Evolutionary conservation across 1,140 invertebrate genomes (phyloP).

Genomic region (Diorhabda elongata): DNA sequence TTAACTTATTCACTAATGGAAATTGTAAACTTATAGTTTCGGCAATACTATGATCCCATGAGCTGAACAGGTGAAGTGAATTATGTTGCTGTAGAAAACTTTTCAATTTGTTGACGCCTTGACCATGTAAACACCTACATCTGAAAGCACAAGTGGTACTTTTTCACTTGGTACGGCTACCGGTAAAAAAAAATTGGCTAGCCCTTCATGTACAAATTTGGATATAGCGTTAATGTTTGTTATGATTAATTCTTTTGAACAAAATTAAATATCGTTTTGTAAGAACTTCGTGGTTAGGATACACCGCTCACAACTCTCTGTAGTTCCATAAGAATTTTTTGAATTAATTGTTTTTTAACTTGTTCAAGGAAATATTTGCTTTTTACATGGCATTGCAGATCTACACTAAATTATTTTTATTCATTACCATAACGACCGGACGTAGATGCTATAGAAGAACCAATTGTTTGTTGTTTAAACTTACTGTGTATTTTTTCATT

Average conservation of each 20-base stretch:
- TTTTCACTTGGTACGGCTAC: constrained; percentile 13
- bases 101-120: constrained; percentile 24
- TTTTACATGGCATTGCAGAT: constrained; percentile 10
- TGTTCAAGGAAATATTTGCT: constrained; percentile 8
- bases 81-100: constrained; percentile 26
- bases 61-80: constrained; percentile 25
- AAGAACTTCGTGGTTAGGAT: background rate
- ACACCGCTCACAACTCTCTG: constrained; percentile 8
- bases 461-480: background rate
- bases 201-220: constrained; percentile 13
- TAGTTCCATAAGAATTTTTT: constrained; percentile 9
- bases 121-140: constrained; percentile 24
- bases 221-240: constrained; percentile 10
- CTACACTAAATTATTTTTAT: background rate
- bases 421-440: constrained; percentile 2
- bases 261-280: constrained; percentile 14
- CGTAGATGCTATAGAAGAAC: constrained; percentile 4
- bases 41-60: constrained; percentile 23
- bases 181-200: constrained; percentile 10
- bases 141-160: constrained; percentile 22
- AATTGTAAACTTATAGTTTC: constrained; percentile 25
- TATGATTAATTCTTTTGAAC: constrained; percentile 15
- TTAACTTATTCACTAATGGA: constrained; percentile 25
- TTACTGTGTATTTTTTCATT: too few relatives aligned
- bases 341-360: constrained; percentile 3